Evolutionary conservation across 2,888 invertebrate genomes (phyloP).

Genomic region (Melieria crassipennis): DNA sequence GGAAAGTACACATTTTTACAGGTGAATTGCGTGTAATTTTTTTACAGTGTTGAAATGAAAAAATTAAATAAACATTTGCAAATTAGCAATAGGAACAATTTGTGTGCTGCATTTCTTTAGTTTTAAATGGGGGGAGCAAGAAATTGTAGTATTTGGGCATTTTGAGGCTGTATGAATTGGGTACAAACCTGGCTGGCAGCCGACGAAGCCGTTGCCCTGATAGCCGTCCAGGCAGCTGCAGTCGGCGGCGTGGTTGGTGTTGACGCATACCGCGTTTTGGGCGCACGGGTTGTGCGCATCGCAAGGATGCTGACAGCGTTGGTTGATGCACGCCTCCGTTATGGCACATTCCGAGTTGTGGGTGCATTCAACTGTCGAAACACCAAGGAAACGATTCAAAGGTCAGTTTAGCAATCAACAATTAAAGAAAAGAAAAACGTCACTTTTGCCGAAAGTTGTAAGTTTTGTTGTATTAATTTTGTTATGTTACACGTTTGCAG

Average conservation of each 20-base stretch:
- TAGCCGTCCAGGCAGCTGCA: slow-evolving; percentile 87
- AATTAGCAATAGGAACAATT: slow-evolving; percentile 44
- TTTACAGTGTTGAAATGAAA: slow-evolving; percentile 58
- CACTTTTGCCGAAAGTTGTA: slow-evolving; percentile 3
- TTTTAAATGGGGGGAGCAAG: slow-evolving; percentile 2
- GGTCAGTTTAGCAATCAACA: slow-evolving; percentile 7
- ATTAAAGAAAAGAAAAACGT: not conserved
- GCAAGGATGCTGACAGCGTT: slow-evolving; percentile 87
- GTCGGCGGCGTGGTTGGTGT: slow-evolving; percentile 86
- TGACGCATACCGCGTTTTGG: slow-evolving; percentile 85
- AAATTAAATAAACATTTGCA: slow-evolving; percentile 44
- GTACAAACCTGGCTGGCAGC: slow-evolving; percentile 78
- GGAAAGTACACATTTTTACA: slow-evolving; percentile 52
- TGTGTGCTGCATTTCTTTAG: not conserved
- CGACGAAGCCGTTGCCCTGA: slow-evolving; percentile 86
- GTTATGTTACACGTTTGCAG: not conserved
- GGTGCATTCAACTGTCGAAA: slow-evolving; percentile 80
- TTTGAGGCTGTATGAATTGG: slow-evolving; percentile 17
- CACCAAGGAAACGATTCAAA: slow-evolving; percentile 7
- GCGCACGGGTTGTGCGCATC: slow-evolving; percentile 86
- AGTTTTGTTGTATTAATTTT: slow-evolving; percentile 46
- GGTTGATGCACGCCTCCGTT: slow-evolving; percentile 87
- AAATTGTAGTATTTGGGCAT: not conserved
- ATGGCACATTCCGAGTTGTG: slow-evolving; percentile 85
- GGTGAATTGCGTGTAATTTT: slow-evolving; percentile 47